A percentile compares a stretch with the other conserved stretches of the same genome.
These are phyloP conservation scores for Epirrhoe alternata DNA, from an alignment of 2,888 invertebrate genomes.

Conservation along the genomic window DNA sequence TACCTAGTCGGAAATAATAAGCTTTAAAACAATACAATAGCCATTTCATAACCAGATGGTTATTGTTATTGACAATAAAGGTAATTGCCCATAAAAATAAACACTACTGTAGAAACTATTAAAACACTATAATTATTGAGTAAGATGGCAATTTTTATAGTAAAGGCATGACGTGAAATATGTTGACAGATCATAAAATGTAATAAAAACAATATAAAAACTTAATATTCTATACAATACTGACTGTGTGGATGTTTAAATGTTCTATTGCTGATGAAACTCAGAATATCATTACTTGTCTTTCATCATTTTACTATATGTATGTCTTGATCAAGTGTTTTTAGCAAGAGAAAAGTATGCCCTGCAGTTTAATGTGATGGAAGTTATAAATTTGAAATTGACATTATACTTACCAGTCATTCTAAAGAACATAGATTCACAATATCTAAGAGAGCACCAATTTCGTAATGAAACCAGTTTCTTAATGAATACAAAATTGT, in stretches of 20 bases:
- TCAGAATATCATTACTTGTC: too few species aligned
- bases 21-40: background rate
- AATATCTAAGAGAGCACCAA: background rate
- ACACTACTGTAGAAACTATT: slow-evolving; percentile 1
- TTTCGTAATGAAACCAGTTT: background rate
- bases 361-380: too few species aligned
- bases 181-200: background rate
- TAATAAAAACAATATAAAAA: background rate
- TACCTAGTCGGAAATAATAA: background rate
- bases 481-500: background rate
- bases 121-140: slow-evolving; percentile 7
- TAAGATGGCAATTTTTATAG: slow-evolving; percentile 1
- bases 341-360: too few species aligned
- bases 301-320: too few species aligned
- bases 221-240: background rate
- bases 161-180: background rate
- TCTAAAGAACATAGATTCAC: background rate
- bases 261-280: background rate
- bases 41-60: background rate
- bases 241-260: background rate
- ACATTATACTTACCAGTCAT: background rate
- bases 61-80: slow-evolving; percentile 1
- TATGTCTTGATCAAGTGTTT: too few species aligned
- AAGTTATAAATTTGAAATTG: background rate
- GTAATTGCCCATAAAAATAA: slow-evolving; percentile 1